Base-by-base conservation (phyloP, 2,888 invertebrate genomes). In the Linnaemya tessellans region DNA sequence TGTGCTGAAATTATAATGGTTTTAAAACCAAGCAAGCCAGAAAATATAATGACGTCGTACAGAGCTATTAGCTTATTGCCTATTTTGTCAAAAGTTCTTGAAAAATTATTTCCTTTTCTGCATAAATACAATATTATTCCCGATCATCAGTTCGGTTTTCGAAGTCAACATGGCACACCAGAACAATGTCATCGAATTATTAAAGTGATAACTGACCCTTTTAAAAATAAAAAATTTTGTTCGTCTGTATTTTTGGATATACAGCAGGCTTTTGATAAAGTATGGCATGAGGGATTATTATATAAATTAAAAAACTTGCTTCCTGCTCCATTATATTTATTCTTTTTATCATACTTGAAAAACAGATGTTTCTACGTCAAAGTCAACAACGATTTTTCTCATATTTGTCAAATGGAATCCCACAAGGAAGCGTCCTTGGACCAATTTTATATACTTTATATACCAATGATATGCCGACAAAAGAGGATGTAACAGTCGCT, bases 41-140 rank as follows among this genome's bases (percentile, higher is more conserved):
- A 58, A 43, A 58, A 71, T 56, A 10, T 25, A 15, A 35, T 73
- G 15, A 18, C 18, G 11, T 77, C 77, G 3, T 73, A 60, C 25
- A 73, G 81, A 38, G 62, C 60, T 9, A 68, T 74, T 41, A 58
- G 58, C 35, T 30, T 82, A 54, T 60, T 68, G 60, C 22, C 67
- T 10, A 49, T 51, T 18, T 68, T 81, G 3, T 81, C 62, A 51
- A 68, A 80, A 71, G 38, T 70, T 68, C 67, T 74, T 43, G 68
- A 81, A 54, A 51, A n/a, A 30, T 51, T 51, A 62, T 41, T 71
- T 51, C 77, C 67, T 15, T 30, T 38, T 51, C 22, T 18, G 15
- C 51, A 41, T 20, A 81, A 56, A 20, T 25, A 30, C n/a, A n/a
- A 18, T 18, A 18, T 49, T 49, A 70, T 75, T 68, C 81, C 68